Evolutionary conservation across 2,113 vertebrate genomes (phyloP), one percentile per base, ranked within the genome.

Genomic region (Gymnocephalus cernua): DNA sequence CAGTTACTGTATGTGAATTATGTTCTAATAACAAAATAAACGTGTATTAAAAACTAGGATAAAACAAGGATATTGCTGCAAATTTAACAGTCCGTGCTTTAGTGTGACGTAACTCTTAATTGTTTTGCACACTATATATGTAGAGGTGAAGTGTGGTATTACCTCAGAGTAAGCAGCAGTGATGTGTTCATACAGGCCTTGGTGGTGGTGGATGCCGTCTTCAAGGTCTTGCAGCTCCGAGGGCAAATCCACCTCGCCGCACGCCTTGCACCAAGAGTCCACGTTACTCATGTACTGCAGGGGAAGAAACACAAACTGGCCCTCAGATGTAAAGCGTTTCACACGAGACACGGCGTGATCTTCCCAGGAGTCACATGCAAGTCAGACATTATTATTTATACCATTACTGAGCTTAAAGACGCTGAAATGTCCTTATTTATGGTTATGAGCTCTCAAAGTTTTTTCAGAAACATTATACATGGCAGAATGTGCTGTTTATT

Each of bases 211-310:
- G 68, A 99, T 99, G 74, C 97, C 97, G 1, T 99, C 98, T 90
- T 99, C 98, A 16, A 99, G 95, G 85, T 99, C 98, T 89, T 99
- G 98, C 6, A 99, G 96, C 89, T 99, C 98, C 0, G 98, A 99
- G 0, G 98, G 98, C 84, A 99, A 93, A 54, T 99, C 98, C 56
- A 98, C 97, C 75, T 99, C 98, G 0, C 98, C 97, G 8, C 98
- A 99, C 1, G 98, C 98, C 91, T 99, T 99, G 74, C 98, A 99
- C 98, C 98, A 99, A 0, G 97, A 96, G 91, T 99, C 98, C 91
- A 99, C 97, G 8, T 99, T 99, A 86, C 96, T 97, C 98, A 99
- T 99, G 84, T 99, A 99, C 98, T 99, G 89, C 71, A 79, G 13
- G 48, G 18, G 58, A 7, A 80, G 48, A 79, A 59, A 72, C 14